Conservation (phyloP, 2,113 vertebrate species). For the Menidia beryllina region DNA sequence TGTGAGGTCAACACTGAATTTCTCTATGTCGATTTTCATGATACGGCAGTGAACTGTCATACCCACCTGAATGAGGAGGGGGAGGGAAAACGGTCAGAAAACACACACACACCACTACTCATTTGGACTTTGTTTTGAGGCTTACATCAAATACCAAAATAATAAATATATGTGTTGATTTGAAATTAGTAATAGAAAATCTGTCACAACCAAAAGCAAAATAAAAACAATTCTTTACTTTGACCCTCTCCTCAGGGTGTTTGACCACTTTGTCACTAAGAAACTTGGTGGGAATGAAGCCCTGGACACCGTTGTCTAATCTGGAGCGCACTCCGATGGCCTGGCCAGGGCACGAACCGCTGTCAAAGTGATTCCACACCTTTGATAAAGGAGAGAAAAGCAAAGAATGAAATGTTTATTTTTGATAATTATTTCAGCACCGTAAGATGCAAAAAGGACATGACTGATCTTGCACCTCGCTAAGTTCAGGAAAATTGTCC, state of each 20-base stretch:
- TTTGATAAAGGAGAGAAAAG: conserved; percentile 59
- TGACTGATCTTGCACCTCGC: conserved; percentile 86
- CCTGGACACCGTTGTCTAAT: conserved; percentile 95
- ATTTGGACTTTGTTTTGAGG: no score
- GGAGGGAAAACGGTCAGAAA: no score
- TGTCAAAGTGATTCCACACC: conserved; percentile 99
- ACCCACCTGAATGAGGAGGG: conserved; percentile 87
- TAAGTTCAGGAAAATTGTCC: conserved; percentile 98
- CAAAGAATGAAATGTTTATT: background rate
- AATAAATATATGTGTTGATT: no score
- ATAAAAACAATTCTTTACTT: conserved; percentile 81
- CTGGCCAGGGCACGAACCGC: conserved; percentile 97
- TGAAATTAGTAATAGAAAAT: no score
- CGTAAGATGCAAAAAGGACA: background rate
- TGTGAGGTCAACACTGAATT: conserved; percentile 97
- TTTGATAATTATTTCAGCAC: background rate
- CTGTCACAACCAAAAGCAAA: background rate
- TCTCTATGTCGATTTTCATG: conserved; percentile 99
- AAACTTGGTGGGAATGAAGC: conserved; percentile 98
- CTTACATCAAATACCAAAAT: no score
- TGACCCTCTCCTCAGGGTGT: conserved; percentile 96
- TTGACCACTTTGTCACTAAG: conserved; percentile 98
- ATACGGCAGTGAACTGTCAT: conserved; percentile 99
- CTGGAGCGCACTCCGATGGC: conserved; percentile 95
- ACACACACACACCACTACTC: no score